Percentiles rank a stretch among this genome's conserved stretches.
Conservation (phyloP, 2,888 invertebrate species). For the Clivina fossor region DNA sequence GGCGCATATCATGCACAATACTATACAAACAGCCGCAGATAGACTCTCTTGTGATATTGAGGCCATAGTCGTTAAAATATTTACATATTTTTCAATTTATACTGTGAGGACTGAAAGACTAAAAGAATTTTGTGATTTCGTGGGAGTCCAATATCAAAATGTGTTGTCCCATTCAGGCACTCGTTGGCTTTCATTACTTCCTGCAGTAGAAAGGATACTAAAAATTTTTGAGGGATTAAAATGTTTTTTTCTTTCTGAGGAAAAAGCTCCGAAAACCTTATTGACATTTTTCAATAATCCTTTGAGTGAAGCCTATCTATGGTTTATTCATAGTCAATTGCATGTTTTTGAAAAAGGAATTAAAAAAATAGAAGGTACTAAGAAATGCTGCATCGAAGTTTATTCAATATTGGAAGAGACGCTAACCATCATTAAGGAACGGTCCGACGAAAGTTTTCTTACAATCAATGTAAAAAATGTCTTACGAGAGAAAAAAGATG, state of each 20-base stretch:
- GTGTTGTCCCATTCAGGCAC: constrained; percentile 1
- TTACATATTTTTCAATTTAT: constrained; percentile 16
- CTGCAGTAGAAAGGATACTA: neutral
- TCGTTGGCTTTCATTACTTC: constrained; percentile 12
- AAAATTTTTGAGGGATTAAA: constrained; percentile 1
- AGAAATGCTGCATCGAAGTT: too few relatives aligned
- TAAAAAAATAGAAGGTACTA: neutral
- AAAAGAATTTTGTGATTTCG: constrained; percentile 12
- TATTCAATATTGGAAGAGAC: too few relatives aligned
- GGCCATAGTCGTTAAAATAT: constrained; percentile 9
- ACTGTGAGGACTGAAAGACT: constrained; percentile 12
- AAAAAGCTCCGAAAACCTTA: neutral
- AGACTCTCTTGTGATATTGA: constrained; percentile 31
- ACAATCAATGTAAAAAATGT: too few relatives aligned
- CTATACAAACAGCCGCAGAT: constrained; percentile 39
- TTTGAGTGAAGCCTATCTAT: too few relatives aligned
- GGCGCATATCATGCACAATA: constrained; percentile 25
- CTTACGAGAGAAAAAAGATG: too few relatives aligned
- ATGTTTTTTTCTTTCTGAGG: constrained; percentile 3
- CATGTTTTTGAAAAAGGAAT: neutral
- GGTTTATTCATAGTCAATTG: too few relatives aligned
- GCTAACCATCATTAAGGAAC: too few relatives aligned
- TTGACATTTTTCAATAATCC: too few relatives aligned
- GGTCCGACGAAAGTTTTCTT: too few relatives aligned
- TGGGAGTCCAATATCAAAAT: neutral